Base-by-base conservation (phyloP, 2,888 invertebrate genomes). In the Theretra japonica region DNA sequence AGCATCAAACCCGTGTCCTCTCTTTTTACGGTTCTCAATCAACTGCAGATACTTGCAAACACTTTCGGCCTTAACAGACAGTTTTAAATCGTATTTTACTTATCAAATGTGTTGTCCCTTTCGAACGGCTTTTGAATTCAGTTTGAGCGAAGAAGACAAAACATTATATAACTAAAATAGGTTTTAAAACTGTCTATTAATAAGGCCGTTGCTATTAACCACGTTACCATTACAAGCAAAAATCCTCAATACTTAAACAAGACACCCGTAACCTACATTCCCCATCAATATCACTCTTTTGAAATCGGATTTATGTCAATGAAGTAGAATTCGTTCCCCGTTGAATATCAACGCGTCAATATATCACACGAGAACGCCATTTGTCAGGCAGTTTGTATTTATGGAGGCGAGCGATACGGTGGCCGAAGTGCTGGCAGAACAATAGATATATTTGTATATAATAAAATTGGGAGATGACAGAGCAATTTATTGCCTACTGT, bases 321-420 rank as follows among this genome's bases (percentile, higher is more conserved):
- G 84, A 84, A 84, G 82, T 83, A 76, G 80, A 80, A 78, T 79
- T 82, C 78, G 82, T 80, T 82, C 85, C 86, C 83, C 85, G 80
- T 79, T 82, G 82, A 84, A 84, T 88, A 88, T 88, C 88, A 87
- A 85, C 86, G 84, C 83, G 82, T 84, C 86, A 81, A 83, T 88
- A 88, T 86, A 88, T 88, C 88, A 88, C 85, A 83, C 82, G 83
- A 78, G 83, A 77, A 81, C 79, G 82, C 85, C 86, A 88, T 88
- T 88, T 88, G 88, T 88, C 88, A 85, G 83, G 76, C 60, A 77
- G 76, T 79, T 77, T 76, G 85, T 86, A 85, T 88, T 86, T 86
- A 85, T 85, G 83, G 83, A 80, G 79, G 76, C 82, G 79, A 81
- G 57, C 80, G 80, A 83, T 83, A 81, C 81, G 81, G 79, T 77